Conservation (phyloP, 2,797 vertebrate species). For the Limosa lapponica region DNA sequence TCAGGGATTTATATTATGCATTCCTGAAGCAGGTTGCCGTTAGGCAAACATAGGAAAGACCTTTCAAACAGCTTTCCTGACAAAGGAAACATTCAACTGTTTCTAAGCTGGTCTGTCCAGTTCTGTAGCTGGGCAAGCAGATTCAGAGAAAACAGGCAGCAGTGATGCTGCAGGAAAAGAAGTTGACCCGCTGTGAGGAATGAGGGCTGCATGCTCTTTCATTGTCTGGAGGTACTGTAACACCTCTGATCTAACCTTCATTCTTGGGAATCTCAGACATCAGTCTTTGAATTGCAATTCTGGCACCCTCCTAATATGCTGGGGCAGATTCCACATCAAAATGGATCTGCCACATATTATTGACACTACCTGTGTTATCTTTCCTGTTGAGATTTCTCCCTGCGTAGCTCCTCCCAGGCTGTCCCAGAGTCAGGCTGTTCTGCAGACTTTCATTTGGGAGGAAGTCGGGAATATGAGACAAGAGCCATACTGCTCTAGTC, state of each 20-base stretch:
- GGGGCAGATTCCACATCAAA: background rate
- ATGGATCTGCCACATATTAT: background rate
- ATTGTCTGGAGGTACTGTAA: background rate
- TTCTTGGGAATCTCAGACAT: background rate
- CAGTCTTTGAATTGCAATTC: background rate
- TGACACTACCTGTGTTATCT: background rate
- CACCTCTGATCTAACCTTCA: background rate
- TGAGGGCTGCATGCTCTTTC: background rate
- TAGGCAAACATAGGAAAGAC: background rate
- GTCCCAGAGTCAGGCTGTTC: background rate
- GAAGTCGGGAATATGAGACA: background rate
- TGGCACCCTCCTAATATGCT: background rate
- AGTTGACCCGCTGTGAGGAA: background rate
- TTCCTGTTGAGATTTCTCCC: background rate
- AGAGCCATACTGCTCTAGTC: background rate
- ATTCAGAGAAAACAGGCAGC: background rate
- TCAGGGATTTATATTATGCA: background rate
- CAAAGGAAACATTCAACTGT: background rate
- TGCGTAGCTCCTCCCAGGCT: background rate
- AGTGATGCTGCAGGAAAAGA: background rate
- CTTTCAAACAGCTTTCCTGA: background rate
- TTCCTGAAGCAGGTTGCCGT: slow-evolving; percentile 19
- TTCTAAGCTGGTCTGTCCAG: slow-evolving; percentile 15
- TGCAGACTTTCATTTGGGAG: background rate
- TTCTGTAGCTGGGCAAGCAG: slow-evolving; percentile 15